These are phyloP conservation scores for Drosophila lini DNA, from an alignment of 1,140 invertebrate genomes.

Conservation along the genomic window DNA sequence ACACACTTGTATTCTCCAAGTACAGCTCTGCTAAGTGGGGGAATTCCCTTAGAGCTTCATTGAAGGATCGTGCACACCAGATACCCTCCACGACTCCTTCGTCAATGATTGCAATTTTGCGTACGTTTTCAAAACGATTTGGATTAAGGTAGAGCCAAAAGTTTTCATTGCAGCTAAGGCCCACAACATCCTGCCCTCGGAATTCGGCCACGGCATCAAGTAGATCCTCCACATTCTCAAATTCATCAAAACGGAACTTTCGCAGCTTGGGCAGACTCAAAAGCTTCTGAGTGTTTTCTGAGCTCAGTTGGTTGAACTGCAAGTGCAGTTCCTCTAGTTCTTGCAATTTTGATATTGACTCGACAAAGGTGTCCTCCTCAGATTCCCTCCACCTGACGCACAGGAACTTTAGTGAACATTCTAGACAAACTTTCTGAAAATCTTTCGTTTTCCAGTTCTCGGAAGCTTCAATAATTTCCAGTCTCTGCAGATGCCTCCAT, in stretches of 20 bases:
- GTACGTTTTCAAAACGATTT: slow-evolving; percentile 13
- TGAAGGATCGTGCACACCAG: not conserved
- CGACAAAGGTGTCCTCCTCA: slow-evolving; percentile 9
- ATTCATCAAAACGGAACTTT: slow-evolving; percentile 23
- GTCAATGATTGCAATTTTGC: slow-evolving; percentile 8
- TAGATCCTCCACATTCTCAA: not conserved
- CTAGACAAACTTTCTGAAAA: slow-evolving; percentile 17
- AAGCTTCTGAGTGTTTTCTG: slow-evolving; percentile 1
- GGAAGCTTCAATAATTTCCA: slow-evolving; percentile 7
- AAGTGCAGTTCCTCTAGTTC: slow-evolving; percentile 31
- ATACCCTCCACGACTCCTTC: slow-evolving; percentile 23
- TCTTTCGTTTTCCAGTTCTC: not conserved
- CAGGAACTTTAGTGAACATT: slow-evolving; percentile 4
- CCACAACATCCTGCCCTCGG: slow-evolving; percentile 14
- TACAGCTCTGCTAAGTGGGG: slow-evolving; percentile 10
- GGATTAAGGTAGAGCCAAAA: slow-evolving; percentile 11
- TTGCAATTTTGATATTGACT: slow-evolving; percentile 3
- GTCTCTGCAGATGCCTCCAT: slow-evolving; percentile 11
- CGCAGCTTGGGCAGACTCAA: slow-evolving; percentile 25
- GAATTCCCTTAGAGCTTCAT: slow-evolving; percentile 19
- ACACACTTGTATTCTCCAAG: slow-evolving; percentile 6
- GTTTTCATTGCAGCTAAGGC: slow-evolving; percentile 22
- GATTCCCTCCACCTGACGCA: slow-evolving; percentile 9
- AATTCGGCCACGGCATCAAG: not conserved
- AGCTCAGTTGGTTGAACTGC: slow-evolving; percentile 10